phyloP scores from a whole-genome alignment of 2,113 vertebrate species.

The Pionites leucogaster region DNA sequence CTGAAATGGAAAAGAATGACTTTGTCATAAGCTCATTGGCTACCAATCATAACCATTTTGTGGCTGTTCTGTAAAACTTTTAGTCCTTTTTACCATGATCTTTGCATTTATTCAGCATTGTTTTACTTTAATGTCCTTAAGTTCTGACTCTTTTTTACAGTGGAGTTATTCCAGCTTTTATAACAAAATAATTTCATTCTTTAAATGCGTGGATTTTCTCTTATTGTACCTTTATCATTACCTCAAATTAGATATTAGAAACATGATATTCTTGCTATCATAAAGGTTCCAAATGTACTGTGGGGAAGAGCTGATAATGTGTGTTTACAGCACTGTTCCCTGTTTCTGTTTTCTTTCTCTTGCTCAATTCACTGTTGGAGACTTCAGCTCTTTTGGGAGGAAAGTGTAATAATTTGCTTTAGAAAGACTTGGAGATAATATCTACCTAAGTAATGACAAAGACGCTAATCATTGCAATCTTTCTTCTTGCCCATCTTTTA shows the following conservation, averaged over 20 bases:
- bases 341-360: slow-evolving; percentile 24
- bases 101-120: neutral
- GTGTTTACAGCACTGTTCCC: neutral
- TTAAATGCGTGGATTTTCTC: neutral
- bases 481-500: neutral
- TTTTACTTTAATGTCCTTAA: neutral
- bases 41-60: neutral
- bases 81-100: neutral
- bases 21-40: slow-evolving; percentile 28
- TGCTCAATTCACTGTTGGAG: neutral
- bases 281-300: neutral
- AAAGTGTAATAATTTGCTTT: slow-evolving; percentile 17
- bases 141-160: neutral
- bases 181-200: neutral
- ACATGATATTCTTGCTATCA: neutral
- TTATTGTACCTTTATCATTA: neutral
- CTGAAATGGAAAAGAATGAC: neutral
- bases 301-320: neutral
- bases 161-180: neutral
- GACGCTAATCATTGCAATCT: neutral
- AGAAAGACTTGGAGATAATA: neutral
- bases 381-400: neutral
- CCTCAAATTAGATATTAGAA: neutral
- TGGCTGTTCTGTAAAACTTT: neutral
- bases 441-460: neutral